Percentiles rank a stretch among this genome's conserved stretches.
Evolutionary conservation across 2,113 vertebrate species (phyloP).

Genomic region (Nerophis ophidion): DNA sequence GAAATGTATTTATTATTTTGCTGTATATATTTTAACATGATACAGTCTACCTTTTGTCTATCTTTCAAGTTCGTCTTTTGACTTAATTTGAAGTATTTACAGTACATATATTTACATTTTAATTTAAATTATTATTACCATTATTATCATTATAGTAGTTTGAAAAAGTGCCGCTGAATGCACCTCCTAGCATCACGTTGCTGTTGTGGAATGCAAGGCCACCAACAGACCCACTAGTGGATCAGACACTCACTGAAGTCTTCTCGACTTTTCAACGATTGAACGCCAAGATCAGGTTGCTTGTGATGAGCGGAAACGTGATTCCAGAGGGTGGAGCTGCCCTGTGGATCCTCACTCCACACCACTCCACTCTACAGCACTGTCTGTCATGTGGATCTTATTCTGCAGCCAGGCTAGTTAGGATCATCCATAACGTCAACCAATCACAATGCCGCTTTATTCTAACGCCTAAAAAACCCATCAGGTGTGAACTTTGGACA

Average conservation of each 20-base stretch:
- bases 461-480: constrained; percentile 15
- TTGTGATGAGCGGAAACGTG: constrained; percentile 52
- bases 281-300: constrained; percentile 48
- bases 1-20: too few species aligned
- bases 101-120: too few species aligned
- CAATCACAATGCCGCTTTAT: constrained; percentile 28
- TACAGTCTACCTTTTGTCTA: too few species aligned
- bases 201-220: not conserved
- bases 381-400: constrained; percentile 55
- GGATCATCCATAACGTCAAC: not conserved
- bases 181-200: not conserved
- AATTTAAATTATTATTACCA: too few species aligned
- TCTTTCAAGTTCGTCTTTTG: too few species aligned
- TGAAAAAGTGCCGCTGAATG: not conserved
- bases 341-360: constrained; percentile 40
- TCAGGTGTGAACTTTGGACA: constrained; percentile 14
- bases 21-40: too few species aligned
- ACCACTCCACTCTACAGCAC: constrained; percentile 37
- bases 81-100: too few species aligned
- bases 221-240: constrained; percentile 4
- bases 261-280: constrained; percentile 39
- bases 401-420: not conserved
- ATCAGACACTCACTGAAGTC: constrained; percentile 2
- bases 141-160: too few species aligned
- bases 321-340: constrained; percentile 58